Conservation (phyloP, 2,797 vertebrate species). For the Hippoglossus hippoglossus region DNA sequence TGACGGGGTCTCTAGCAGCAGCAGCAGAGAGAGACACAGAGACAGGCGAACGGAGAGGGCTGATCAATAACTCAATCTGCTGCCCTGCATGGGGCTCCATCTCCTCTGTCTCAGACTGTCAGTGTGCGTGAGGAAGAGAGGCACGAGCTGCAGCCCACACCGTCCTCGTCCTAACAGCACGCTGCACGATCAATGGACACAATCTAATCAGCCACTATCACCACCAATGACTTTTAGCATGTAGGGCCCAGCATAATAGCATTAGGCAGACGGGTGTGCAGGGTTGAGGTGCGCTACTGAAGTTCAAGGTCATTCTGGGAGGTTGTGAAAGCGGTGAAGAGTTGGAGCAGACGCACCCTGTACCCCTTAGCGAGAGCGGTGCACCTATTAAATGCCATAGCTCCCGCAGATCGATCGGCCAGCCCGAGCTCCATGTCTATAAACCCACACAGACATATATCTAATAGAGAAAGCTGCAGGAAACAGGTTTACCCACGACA, state of each 20-base stretch:
- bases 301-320: constrained; percentile 72
- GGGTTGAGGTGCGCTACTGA: constrained; percentile 51
- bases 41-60: constrained; percentile 67
- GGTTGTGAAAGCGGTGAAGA: constrained; percentile 36
- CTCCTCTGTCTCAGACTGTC: constrained; percentile 73
- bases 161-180: constrained; percentile 70
- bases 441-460: constrained; percentile 77
- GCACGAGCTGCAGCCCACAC: constrained; percentile 63
- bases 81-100: constrained; percentile 77
- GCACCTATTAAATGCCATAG: constrained; percentile 79
- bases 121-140: constrained; percentile 65
- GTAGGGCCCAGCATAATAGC: constrained; percentile 72
- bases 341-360: constrained; percentile 40
- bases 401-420: constrained; percentile 76
- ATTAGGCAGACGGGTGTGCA: constrained; percentile 67
- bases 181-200: constrained; percentile 80
- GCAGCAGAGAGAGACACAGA: constrained; percentile 66
- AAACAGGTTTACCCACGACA: constrained; percentile 76
- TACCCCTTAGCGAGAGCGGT: constrained; percentile 60
- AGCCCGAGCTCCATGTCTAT: constrained; percentile 64
- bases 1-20: constrained; percentile 75
- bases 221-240: constrained; percentile 80
- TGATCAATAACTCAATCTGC: constrained; percentile 85
- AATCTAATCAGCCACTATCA: constrained; percentile 83
- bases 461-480: constrained; percentile 77